These are phyloP conservation scores for Tenrec ecaudatus DNA, from an alignment of 2,113 vertebrate species.

Conservation along the genomic window DNA sequence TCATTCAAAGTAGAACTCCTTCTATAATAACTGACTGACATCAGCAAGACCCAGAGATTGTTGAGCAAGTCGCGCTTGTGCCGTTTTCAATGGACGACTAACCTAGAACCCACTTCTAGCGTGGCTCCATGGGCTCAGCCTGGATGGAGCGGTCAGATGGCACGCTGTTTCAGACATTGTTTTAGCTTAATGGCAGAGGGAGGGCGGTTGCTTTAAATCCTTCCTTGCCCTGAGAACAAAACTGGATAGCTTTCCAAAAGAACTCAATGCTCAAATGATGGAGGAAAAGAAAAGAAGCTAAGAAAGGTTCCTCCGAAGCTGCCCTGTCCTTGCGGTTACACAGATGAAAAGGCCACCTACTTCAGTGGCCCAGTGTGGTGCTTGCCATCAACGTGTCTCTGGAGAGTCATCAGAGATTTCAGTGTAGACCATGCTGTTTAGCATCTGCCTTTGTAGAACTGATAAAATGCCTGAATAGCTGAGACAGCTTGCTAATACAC, in stretches of 20 bases:
- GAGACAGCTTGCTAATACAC: conserved; percentile 73
- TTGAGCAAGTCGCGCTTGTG: not conserved
- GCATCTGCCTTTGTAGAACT: conserved; percentile 75
- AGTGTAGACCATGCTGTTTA: conserved; percentile 75
- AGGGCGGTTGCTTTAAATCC: not conserved
- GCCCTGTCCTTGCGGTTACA: conserved; percentile 22
- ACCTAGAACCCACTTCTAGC: not conserved
- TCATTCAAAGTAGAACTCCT: not conserved
- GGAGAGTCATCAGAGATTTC: conserved; percentile 75
- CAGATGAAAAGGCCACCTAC: conserved; percentile 54
- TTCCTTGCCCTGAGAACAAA: not conserved
- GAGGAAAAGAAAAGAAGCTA: not conserved
- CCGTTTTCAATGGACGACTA: not conserved
- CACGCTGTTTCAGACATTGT: not conserved
- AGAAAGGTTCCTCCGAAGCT: conserved; percentile 33
- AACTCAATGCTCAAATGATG: conserved; percentile 44
- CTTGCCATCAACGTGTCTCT: conserved; percentile 70
- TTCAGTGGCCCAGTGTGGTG: conserved; percentile 46
- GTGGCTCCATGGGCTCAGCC: not conserved
- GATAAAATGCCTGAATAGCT: conserved; percentile 74
- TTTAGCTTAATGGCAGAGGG: conserved; percentile 8
- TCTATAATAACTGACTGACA: not conserved
- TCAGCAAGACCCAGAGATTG: not conserved
- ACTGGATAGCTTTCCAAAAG: not conserved
- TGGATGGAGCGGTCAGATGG: not conserved